These are phyloP conservation scores for Heteronetta atricapilla DNA, from an alignment of 2,113 vertebrate genomes.

Conservation along the genomic window DNA sequence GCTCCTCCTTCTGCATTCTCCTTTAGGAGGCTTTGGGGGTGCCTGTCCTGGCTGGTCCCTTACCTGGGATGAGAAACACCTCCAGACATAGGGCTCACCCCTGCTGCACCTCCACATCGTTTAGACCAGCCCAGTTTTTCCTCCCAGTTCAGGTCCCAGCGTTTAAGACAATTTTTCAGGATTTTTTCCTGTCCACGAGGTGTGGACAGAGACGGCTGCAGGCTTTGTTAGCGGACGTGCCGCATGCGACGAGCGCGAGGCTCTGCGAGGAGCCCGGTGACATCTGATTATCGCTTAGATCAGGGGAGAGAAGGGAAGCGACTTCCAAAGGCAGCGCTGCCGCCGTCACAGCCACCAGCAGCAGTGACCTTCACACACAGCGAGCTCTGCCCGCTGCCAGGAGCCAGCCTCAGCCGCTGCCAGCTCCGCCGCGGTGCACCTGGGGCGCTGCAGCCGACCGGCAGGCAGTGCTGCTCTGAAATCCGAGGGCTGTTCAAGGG, in stretches of 20 bases:
- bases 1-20: not conserved
- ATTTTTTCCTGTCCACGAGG: not conserved
- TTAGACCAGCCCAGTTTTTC: not conserved
- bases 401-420: slow-evolving; percentile 32
- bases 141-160: not conserved
- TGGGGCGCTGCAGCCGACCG: slow-evolving; percentile 30
- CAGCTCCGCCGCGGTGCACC: slow-evolving; percentile 40
- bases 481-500: not conserved
- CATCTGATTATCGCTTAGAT: slow-evolving; percentile 59
- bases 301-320: slow-evolving; percentile 28
- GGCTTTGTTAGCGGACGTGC: not conserved
- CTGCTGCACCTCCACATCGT: not conserved
- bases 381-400: slow-evolving; percentile 51
- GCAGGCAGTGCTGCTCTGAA: not conserved
- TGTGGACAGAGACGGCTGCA: not conserved
- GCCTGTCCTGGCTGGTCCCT: not conserved
- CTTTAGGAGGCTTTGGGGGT: not conserved
- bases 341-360: slow-evolving; percentile 19
- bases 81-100: not conserved
- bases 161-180: slow-evolving; percentile 7
- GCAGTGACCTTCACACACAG: slow-evolving; percentile 64
- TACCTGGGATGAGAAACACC: not conserved
- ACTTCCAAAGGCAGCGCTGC: slow-evolving; percentile 59
- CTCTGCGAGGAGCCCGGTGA: slow-evolving; percentile 11
- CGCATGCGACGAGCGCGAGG: not conserved